Percentiles rank a stretch among this genome's conserved stretches.
phyloP scores from a whole-genome alignment of 1,140 invertebrate species.

The Sarcophaga bullata region DNA sequence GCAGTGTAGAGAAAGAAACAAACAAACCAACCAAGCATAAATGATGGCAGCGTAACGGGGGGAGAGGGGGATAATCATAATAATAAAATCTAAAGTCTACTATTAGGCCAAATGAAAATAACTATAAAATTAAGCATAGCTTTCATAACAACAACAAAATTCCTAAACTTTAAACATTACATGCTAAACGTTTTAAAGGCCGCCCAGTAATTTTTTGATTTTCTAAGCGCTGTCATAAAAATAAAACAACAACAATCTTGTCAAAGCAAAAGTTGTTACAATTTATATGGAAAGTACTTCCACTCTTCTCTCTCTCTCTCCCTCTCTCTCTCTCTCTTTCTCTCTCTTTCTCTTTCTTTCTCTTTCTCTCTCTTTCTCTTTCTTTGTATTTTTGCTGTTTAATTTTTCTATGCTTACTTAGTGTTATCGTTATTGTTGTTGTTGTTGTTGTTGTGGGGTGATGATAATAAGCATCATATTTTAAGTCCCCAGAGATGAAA shows the following conservation, averaged over 20 bases:
- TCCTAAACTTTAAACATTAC: not conserved
- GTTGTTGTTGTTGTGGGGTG: not conserved
- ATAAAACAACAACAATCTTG: not conserved
- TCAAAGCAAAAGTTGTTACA: too few species aligned
- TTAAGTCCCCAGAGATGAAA: conserved; percentile 1
- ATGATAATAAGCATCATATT: conserved; percentile 16
- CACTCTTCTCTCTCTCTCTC: too few species aligned
- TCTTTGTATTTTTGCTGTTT: too few species aligned
- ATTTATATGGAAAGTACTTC: too few species aligned
- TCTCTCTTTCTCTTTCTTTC: too few species aligned
- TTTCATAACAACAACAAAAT: not conserved
- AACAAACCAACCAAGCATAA: not conserved
- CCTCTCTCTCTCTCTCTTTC: too few species aligned
- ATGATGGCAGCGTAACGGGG: not conserved
- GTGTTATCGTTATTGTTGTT: not conserved
- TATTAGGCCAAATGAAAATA: not conserved
- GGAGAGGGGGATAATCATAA: not conserved
- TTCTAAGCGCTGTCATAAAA: not conserved
- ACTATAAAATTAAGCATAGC: conserved; percentile 6
- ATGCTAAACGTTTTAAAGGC: not conserved
- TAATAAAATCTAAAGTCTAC: conserved; percentile 7
- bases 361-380: too few species aligned
- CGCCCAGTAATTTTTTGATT: not conserved
- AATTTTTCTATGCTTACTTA: too few species aligned
- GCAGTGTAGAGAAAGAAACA: not conserved